Evolutionary conservation across 2,797 vertebrate genomes (phyloP).

Genomic region (Synaphobranchus kaupii): DNA sequence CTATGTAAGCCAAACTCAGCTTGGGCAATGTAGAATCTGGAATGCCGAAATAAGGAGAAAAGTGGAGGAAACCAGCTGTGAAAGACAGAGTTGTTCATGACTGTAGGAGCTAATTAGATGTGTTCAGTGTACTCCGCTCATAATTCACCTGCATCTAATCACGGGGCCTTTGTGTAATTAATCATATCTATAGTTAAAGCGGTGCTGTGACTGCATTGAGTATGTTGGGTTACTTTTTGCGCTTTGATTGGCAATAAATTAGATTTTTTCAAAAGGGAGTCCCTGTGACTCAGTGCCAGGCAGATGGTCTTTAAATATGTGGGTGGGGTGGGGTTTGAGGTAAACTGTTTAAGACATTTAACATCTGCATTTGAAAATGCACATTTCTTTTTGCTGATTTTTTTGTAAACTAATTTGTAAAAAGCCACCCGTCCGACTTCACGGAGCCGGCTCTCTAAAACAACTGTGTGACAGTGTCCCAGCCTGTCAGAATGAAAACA

Average conservation of each 20-base stretch:
- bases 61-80: neutral
- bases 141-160: neutral
- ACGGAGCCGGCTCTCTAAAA: neutral
- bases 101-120: neutral
- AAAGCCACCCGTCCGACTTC: too few species aligned
- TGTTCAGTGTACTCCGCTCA: neutral
- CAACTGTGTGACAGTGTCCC: neutral
- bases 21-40: neutral
- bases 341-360: neutral
- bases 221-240: neutral
- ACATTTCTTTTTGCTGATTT: neutral
- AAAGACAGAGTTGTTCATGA: neutral
- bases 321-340: neutral
- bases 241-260: neutral
- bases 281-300: neutral
- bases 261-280: neutral
- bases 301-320: neutral
- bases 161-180: neutral
- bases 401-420: neutral
- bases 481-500: neutral
- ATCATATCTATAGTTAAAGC: neutral
- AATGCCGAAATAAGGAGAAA: neutral
- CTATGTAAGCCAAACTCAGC: neutral
- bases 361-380: neutral
- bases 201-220: neutral